Base-by-base conservation (phyloP, 2,888 invertebrate genomes). In the Oscheius sp. region DNA sequence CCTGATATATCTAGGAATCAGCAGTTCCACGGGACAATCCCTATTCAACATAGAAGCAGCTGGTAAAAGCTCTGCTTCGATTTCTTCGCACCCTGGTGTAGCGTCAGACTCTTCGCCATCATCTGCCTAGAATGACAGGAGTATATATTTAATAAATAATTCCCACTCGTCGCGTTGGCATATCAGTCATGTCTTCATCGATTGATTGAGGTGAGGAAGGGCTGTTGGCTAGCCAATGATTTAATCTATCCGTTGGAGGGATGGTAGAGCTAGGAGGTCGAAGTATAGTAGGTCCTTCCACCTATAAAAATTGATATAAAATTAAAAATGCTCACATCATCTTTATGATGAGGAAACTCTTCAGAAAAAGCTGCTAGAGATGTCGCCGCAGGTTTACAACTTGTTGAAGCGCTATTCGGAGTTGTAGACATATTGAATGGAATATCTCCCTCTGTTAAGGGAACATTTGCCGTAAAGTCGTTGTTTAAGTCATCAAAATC, bases 61-160 rank as follows among this genome's bases (percentile, higher is more conserved):
- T 1, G 79, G 79, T 8, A 71, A 62, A 9, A 79, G 59, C 41
- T 79, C 79, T 4, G 73, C 71, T 50, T 79, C 79, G 24, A 79
- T 71, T 56, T 79, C 72, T 8, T 70, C 70, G 5, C 44, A 38
- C n/a, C 45, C 62, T 32, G 28, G 12, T 5, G 59, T 45, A 1
- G 51, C 38, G 12, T 68, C 61, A 6, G 50, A 14, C n/a, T 28
- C 24, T 20, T 68, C 68, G 14, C 26, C 28, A 20, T 68, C 68
- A 17, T 68, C 68, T 14, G 36, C n/a, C 68, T 68, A 24, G 22
- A 68, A 38, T n/a, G 8, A 6, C 26, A n/a, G 17, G 12, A 14
- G 2, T 3, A 49, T 12, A 32, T 4, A n/a, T 30, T 26, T n/a
- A 20, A 47, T 22, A 47, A 6, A 17, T 17, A 26, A 12, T 57